These are phyloP conservation scores for Rana temporaria DNA, from an alignment of 2,113 vertebrate genomes.

Conservation along the genomic window DNA sequence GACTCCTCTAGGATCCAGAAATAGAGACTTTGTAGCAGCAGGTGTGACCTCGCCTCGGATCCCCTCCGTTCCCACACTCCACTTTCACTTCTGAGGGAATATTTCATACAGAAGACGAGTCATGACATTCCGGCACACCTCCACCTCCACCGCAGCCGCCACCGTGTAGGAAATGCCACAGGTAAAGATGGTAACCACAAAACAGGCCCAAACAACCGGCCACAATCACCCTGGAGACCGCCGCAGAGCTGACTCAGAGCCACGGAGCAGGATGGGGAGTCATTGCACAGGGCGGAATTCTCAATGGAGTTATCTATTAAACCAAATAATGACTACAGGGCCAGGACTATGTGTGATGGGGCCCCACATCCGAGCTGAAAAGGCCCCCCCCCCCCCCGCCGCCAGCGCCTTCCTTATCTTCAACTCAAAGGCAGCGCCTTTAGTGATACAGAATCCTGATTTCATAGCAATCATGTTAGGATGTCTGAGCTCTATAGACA, in stretches of 20 bases:
- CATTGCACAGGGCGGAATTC: neutral
- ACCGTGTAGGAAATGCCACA: neutral
- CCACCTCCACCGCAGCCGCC: neutral
- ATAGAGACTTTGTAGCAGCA: neutral
- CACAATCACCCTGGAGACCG: neutral
- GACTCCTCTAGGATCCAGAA: neutral
- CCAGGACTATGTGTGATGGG: no score
- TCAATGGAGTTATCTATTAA: neutral
- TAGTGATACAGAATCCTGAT: no score
- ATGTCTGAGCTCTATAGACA: no score
- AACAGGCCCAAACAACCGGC: constrained; percentile 11
- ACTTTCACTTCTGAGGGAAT: constrained; percentile 15
- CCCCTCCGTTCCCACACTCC: neutral
- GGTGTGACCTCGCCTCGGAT: neutral
- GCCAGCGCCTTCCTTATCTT: no score
- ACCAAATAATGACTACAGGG: neutral
- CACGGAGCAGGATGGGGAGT: neutral
- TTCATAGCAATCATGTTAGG: no score
- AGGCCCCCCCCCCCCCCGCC: no score
- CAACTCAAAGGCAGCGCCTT: no score
- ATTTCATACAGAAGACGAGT: constrained; percentile 16
- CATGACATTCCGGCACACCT: constrained; percentile 19
- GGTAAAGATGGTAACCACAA: constrained; percentile 26
- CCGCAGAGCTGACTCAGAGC: neutral
- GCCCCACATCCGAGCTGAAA: no score